These are phyloP conservation scores for Drosophila vallismaia DNA, from an alignment of 2,888 invertebrate genomes.

Conservation along the genomic window DNA sequence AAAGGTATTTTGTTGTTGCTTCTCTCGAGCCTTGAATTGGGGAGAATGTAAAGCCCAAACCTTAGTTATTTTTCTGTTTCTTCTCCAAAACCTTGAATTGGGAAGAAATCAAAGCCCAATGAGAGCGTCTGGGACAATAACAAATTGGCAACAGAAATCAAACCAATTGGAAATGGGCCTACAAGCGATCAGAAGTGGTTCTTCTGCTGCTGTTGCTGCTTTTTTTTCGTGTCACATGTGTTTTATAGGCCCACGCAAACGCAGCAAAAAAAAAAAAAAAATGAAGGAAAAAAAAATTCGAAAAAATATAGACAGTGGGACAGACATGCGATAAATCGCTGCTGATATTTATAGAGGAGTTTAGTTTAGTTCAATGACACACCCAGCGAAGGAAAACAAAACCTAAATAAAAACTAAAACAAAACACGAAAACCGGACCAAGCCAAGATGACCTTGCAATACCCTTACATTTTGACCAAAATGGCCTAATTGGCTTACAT, in stretches of 20 bases:
- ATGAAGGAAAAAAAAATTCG: slow-evolving; percentile 2
- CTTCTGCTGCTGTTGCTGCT: neutral
- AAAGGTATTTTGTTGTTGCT: too few relatives aligned
- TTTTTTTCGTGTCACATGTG: slow-evolving; percentile 34
- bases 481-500: too few relatives aligned
- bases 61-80: too few relatives aligned
- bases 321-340: slow-evolving; percentile 65
- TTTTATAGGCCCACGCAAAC: slow-evolving; percentile 70
- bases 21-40: too few relatives aligned
- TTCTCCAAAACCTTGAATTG: neutral
- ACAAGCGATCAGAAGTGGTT: slow-evolving; percentile 51
- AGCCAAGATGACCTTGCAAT: slow-evolving; percentile 38
- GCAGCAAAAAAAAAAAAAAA: slow-evolving; percentile 4
- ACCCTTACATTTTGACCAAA: slow-evolving; percentile 27
- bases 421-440: slow-evolving; percentile 48
- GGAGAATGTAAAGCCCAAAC: too few relatives aligned
- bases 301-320: slow-evolving; percentile 39
- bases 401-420: slow-evolving; percentile 28
- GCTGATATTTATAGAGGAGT: slow-evolving; percentile 72
- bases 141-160: slow-evolving; percentile 42
- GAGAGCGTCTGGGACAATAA: slow-evolving; percentile 5
- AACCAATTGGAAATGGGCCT: slow-evolving; percentile 71
- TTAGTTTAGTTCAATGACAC: slow-evolving; percentile 58
- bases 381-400: slow-evolving; percentile 40
- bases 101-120: slow-evolving; percentile 8